These are phyloP conservation scores for Hemicrepidius hirtus DNA, from an alignment of 2,888 invertebrate species.

Conservation along the genomic window DNA sequence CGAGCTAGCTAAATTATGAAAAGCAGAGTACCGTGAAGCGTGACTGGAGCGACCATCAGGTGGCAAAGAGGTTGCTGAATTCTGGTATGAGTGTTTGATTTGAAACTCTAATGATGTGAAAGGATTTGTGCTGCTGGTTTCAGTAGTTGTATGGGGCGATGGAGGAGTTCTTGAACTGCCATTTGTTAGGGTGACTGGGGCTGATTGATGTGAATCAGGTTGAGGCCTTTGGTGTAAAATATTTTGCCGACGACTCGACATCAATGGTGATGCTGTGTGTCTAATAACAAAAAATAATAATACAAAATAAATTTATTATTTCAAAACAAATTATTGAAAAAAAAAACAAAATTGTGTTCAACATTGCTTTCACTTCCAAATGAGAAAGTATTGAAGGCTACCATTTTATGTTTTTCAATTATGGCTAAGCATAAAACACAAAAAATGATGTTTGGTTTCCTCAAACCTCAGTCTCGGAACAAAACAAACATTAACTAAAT, in stretches of 20 bases:
- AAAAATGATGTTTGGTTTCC: too few species aligned
- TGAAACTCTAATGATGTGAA: slow-evolving; percentile 48
- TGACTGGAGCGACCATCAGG: slow-evolving; percentile 61
- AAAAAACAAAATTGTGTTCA: too few species aligned
- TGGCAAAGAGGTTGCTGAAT: slow-evolving; percentile 58
- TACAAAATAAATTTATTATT: too few species aligned
- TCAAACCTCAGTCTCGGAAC: too few species aligned
- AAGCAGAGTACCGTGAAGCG: slow-evolving; percentile 64
- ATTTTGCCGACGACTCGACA: slow-evolving; percentile 49
- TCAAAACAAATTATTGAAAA: too few species aligned
- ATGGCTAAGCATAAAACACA: too few species aligned
- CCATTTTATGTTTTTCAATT: too few species aligned
- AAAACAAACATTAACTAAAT: too few species aligned
- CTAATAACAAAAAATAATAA: slow-evolving; percentile 40
- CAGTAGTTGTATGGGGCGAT: slow-evolving; percentile 39
- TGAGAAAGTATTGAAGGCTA: too few species aligned
- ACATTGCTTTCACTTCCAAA: too few species aligned
- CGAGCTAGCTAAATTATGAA: slow-evolving; percentile 58
- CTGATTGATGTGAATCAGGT: slow-evolving; percentile 53
- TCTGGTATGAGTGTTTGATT: slow-evolving; percentile 51
- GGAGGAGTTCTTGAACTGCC: slow-evolving; percentile 55
- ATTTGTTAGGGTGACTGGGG: slow-evolving; percentile 58
- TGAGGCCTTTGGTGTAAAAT: slow-evolving; percentile 59
- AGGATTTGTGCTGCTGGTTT: slow-evolving; percentile 42
- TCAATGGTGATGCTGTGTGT: slow-evolving; percentile 61